Conservation (phyloP, 2,888 invertebrate species). For the Nudaria mundana region DNA sequence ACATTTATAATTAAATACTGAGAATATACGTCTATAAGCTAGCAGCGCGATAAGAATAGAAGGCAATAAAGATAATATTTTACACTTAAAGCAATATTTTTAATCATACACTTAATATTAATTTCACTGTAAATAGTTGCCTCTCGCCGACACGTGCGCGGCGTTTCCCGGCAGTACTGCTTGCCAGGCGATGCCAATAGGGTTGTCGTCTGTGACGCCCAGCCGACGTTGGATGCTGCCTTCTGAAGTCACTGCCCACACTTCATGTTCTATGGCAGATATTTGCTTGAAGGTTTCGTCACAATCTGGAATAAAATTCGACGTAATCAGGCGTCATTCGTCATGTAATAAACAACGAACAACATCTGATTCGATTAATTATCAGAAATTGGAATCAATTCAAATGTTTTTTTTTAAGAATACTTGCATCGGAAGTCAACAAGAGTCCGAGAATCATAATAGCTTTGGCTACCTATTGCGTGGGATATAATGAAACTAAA, state of each 20-base stretch:
- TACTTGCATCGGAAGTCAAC: too few species aligned
- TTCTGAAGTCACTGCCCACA: slow-evolving; percentile 88
- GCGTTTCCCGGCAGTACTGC: slow-evolving; percentile 80
- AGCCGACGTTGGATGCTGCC: slow-evolving; percentile 86
- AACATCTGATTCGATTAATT: neutral
- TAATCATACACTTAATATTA: neutral
- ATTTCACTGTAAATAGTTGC: slow-evolving; percentile 36
- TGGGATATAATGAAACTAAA: too few species aligned
- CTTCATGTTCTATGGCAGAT: slow-evolving; percentile 85
- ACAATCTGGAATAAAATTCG: slow-evolving; percentile 41
- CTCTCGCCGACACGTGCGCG: slow-evolving; percentile 63
- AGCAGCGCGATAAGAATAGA: too few species aligned
- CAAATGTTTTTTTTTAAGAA: too few species aligned
- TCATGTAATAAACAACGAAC: neutral
- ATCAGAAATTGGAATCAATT: too few species aligned
- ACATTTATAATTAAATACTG: too few species aligned
- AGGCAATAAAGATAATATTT: neutral
- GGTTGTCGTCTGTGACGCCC: slow-evolving; percentile 87
- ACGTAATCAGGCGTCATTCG: neutral
- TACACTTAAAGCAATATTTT: neutral
- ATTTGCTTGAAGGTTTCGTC: slow-evolving; percentile 84
- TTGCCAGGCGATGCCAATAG: slow-evolving; percentile 90
- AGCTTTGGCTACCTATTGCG: too few species aligned
- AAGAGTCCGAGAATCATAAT: too few species aligned
- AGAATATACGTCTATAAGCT: too few species aligned